Base-by-base conservation (phyloP, 1,140 invertebrate genomes). In the Magallana gigas region DNA sequence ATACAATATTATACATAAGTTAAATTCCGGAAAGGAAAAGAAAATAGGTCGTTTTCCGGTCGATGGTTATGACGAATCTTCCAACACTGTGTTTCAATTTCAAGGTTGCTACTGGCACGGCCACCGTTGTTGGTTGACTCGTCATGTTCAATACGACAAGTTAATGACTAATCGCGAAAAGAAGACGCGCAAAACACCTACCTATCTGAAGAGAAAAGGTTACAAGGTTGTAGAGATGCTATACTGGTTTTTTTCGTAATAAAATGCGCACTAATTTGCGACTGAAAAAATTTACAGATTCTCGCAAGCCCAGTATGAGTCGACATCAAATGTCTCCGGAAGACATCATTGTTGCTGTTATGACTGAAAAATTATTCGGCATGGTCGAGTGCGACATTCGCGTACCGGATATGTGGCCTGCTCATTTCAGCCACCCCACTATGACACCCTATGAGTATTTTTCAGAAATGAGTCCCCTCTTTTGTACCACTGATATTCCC, bases 381-480 rank as follows among this genome's bases (percentile, higher is more conserved):
- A 48, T 86, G n/a, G 85, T 85, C 11, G 90, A 87, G 71, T n/a
- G 36, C 1, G 90, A 90, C 68, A 89, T 89, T 16, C 4, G 84
- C 8, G 88, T 89, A 60, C 88, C 86, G 6, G 81, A 89, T 8
- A 14, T 84, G 57, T 88, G 81, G 83, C 68, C 68, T 8, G 16
- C 18, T 11, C 29, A 84, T 62, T 83, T 89, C 57, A 56, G 36
- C 8, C 68, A 84, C 83, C 82, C 83, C 5, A 64, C 29, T 1
- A 81, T 85, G 57, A 23, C 88, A 3, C 85, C 88, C 4, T 83
- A 89, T 58, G 57, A 89, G 14, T 87, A 87, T 36, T 89, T 87
- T 83, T 5, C 62, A 81, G 86, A 89, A 80, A 87, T 87, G 88
- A 80, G 85, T 12, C 85, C 88, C 14, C 7, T 89, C 5, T 90